Base-by-base conservation (phyloP, 2,113 vertebrate species). In the Cygnus atratus region DNA sequence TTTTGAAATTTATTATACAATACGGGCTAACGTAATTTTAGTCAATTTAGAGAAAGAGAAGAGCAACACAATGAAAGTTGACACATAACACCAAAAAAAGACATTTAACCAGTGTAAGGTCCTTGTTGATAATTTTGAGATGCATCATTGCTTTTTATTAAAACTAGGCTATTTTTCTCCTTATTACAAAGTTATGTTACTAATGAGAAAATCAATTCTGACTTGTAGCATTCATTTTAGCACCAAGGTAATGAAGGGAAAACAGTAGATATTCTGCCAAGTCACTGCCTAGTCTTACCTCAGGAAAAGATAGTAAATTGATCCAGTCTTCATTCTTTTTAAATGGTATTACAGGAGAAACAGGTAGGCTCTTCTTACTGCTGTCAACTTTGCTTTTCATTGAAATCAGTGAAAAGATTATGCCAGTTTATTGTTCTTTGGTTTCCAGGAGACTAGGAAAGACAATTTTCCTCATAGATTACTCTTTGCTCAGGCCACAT, bases 41-140 rank as follows among this genome's bases (percentile, higher is more conserved):
- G 33, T 72, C 66, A 71, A 87, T 70, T 92, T 85, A 85, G 43
- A 83, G 68, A 87, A 81, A 93, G 71, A 87, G 46, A 84, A 87
- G 65, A 81, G 13, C 41, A 74, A 57, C 62, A 84, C n/a, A 43
- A 61, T 70, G 61, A 37, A 77, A 63, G 4, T 3, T 80, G 57
- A 85, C 24, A 26, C 10, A 21, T 24, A 59, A 66, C 29, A 86
- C 17, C 46, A 79, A 80, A 71, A 67, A 55, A 72, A 31, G 7
- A 20, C 2, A 44, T 71, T 92, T 90, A 77, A 70, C 16, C 8
- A 46, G 35, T 25, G 5, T 59, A 50, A 89, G 4, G 24, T 65
- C 20, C 72, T 74, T 48, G 25, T 39, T 28, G 3, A 18, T 39
- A n/a, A 88, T 84, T 86, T 70, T 81, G 82, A 81, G 55, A 67